phyloP scores from a whole-genome alignment of 1,140 invertebrate genomes.

The Drosophila malerkotliana region DNA sequence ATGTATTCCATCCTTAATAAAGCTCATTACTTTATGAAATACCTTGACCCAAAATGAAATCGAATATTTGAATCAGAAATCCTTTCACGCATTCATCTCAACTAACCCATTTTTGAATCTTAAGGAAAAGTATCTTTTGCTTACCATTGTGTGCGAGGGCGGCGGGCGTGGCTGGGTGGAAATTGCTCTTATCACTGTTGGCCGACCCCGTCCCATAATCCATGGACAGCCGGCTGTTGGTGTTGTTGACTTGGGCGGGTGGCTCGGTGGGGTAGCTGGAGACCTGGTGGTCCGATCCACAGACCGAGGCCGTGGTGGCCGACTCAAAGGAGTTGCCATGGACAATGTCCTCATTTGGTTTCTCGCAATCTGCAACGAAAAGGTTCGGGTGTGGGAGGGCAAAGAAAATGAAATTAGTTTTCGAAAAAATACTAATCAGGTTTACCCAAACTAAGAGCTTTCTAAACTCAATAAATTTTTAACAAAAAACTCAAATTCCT shows the following conservation, averaged over 20 bases:
- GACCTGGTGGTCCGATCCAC: slow-evolving; percentile 89
- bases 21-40: background rate
- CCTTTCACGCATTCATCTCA: background rate
- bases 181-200: slow-evolving; percentile 76
- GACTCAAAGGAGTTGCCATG: slow-evolving; percentile 89
- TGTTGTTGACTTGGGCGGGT: slow-evolving; percentile 36
- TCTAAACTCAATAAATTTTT: slow-evolving; percentile 62
- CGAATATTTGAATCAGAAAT: slow-evolving; percentile 5
- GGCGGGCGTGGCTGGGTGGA: slow-evolving; percentile 56
- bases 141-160: slow-evolving; percentile 70
- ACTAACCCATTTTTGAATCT: slow-evolving; percentile 10
- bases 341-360: slow-evolving; percentile 87
- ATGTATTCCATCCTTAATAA: background rate
- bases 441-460: slow-evolving; percentile 57
- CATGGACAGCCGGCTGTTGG: slow-evolving; percentile 62
- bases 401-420: slow-evolving; percentile 56
- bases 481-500: slow-evolving; percentile 1
- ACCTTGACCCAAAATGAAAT: too few species aligned
- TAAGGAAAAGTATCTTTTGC: slow-evolving; percentile 26
- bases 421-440: slow-evolving; percentile 27
- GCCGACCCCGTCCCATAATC: slow-evolving; percentile 59
- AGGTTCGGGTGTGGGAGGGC: background rate
- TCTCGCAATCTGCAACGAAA: slow-evolving; percentile 75
- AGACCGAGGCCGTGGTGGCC: slow-evolving; percentile 85
- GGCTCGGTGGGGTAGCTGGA: slow-evolving; percentile 85